A percentile compares a stretch with the other conserved stretches of the same genome.
phyloP scores from a whole-genome alignment of 2,113 vertebrate genomes.

The Cyanoramphus novaezelandiae region DNA sequence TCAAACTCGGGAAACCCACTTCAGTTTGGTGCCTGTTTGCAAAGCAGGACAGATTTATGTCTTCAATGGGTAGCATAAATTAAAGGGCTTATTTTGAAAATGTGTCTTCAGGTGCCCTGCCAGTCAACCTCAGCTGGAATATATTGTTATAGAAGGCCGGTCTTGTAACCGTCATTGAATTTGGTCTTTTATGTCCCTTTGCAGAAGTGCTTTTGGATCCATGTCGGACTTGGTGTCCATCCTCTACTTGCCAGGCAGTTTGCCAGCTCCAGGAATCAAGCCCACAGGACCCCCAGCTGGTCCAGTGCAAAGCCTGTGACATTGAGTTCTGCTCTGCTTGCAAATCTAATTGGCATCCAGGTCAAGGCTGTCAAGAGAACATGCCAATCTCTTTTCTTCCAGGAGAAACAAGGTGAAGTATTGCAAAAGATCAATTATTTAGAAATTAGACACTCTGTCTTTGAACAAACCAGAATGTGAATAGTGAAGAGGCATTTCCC shows the following conservation, averaged over 20 bases:
- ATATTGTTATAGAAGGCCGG: not conserved
- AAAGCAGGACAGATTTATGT: not conserved
- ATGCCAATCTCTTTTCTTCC: constrained; percentile 90
- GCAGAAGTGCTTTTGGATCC: constrained; percentile 96
- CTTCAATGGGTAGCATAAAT: not conserved
- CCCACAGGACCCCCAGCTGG: constrained; percentile 85
- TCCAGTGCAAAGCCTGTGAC: constrained; percentile 89
- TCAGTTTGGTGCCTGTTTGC: not conserved
- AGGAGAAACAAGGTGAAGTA: constrained; percentile 89
- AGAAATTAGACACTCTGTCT: not conserved
- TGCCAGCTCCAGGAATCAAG: constrained; percentile 92
- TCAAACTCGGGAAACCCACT: not conserved
- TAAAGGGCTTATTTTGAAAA: not conserved
- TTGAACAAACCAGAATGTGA: not conserved
- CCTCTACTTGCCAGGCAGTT: constrained; percentile 93
- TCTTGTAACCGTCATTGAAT: not conserved
- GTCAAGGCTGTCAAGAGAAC: constrained; percentile 90
- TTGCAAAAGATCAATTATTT: not conserved
- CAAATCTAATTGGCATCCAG: constrained; percentile 95
- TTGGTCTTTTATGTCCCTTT: not conserved
- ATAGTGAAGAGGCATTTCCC: not conserved
- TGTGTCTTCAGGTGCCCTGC: not conserved
- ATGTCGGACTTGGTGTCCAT: constrained; percentile 97
- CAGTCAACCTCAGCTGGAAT: not conserved
- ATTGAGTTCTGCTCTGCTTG: constrained; percentile 95